Evolutionary conservation across 2,113 vertebrate species (phyloP).

Genomic region (Microcebus ravelobensis): DNA sequence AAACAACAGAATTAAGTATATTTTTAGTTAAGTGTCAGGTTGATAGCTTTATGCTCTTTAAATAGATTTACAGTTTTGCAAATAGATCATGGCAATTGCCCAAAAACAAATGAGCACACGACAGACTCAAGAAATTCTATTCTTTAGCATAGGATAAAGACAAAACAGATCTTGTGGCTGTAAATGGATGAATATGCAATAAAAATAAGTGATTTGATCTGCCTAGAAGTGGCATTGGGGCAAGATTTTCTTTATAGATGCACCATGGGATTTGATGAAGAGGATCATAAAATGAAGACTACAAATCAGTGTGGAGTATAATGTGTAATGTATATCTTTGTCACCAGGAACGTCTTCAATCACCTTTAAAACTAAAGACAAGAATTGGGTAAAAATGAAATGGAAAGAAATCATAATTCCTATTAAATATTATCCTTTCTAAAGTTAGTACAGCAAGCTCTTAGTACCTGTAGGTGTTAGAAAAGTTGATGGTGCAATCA

Average conservation of each 20-base stretch:
- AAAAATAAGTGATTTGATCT: slow-evolving; percentile 14
- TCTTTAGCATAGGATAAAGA: slow-evolving; percentile 40
- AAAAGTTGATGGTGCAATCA: slow-evolving; percentile 66
- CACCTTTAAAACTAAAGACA: background rate
- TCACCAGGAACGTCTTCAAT: background rate
- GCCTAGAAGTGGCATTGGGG: background rate
- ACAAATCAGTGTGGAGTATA: background rate
- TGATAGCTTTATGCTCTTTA: slow-evolving; percentile 30
- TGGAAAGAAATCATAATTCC: slow-evolving; percentile 67
- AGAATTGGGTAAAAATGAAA: slow-evolving; percentile 65
- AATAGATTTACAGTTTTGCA: slow-evolving; percentile 19
- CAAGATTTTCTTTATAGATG: background rate
- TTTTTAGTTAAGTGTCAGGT: background rate
- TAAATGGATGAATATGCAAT: background rate
- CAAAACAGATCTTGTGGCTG: slow-evolving; percentile 10
- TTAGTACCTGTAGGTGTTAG: slow-evolving; percentile 68
- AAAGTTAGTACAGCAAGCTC: slow-evolving; percentile 68
- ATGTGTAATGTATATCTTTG: background rate
- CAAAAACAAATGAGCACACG: background rate
- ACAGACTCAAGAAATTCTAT: slow-evolving; percentile 10
- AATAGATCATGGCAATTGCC: background rate
- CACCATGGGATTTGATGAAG: background rate
- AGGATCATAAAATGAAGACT: background rate
- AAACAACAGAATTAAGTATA: slow-evolving; percentile 31
- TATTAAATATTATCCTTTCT: slow-evolving; percentile 67